Base-by-base conservation (phyloP, 2,888 invertebrate genomes). In the Cataglyphis altisquamis region DNA sequence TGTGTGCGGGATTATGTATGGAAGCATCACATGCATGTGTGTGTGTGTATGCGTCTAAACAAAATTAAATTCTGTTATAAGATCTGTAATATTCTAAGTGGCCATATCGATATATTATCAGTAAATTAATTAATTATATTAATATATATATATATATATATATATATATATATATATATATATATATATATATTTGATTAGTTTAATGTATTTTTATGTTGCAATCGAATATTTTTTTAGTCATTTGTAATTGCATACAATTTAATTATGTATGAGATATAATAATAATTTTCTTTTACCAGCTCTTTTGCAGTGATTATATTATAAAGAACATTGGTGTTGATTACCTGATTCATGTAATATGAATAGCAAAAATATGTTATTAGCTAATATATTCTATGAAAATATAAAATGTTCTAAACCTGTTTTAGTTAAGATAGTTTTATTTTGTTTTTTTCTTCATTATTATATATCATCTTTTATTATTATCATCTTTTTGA, bases 101-200 rank as follows among this genome's bases (percentile, higher is more conserved):
- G 77, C 70, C 77, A 77, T 77, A 66, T 45, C 41, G 41, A 66
- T 66, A 67, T 29, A 39, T 77, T 29, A 55, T 55, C 25, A 77
- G 12, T 68, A 68, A 77, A 52, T 18, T 29, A 55, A 55, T 39
- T 77, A 77, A 29, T 67, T 68, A 55, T 29, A 15, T 67, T 77
- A 55, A 77, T 55, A 55, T 77, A 32, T 32, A 32, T 32, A 32
- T 32, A 32, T 32, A 32, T 32, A 32, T 32, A 32, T 32, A 32
- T 32, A 32, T 32, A 32, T 32, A 32, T 32, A 77, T 55, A 55
- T 77, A 32, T 32, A 32, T 32, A 32, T 32, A 32, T 32, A 32
- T 32, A 32, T 32, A 32, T 32, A 32, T 32, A 32, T 32, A 32
- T 25, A 68, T 77, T 68, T 41, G 18, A 68, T 68, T 77, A 55